These are phyloP conservation scores for Cetonia aurata DNA, from an alignment of 2,888 invertebrate genomes.

Conservation along the genomic window DNA sequence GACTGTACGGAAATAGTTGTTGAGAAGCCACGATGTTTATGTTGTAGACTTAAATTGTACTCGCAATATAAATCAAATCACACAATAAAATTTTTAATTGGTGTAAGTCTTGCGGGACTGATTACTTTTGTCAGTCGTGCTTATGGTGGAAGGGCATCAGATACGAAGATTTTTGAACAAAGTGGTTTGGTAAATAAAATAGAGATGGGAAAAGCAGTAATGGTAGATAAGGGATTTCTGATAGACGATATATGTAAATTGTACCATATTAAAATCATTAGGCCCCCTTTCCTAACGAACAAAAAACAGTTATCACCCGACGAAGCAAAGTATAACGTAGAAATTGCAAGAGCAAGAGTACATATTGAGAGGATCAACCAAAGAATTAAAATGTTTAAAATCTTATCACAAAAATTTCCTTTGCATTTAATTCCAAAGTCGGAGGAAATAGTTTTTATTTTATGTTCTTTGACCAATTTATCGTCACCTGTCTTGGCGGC, in stretches of 20 bases:
- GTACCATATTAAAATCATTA: constrained; percentile 41
- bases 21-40: constrained; percentile 50
- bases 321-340: constrained; percentile 42
- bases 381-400: constrained; percentile 43
- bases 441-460: constrained; percentile 1
- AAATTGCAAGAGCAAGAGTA: constrained; percentile 49
- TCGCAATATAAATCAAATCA: constrained; percentile 1
- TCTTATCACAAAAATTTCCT: constrained; percentile 26
- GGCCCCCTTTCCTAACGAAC: constrained; percentile 48
- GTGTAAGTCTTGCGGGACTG: constrained; percentile 5
- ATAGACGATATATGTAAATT: constrained; percentile 44
- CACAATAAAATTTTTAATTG: constrained; percentile 13
- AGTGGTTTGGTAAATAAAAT: too few relatives aligned
- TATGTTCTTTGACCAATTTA: too few relatives aligned
- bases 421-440: constrained; percentile 6
- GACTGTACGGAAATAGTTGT: constrained; percentile 55
- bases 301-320: constrained; percentile 42
- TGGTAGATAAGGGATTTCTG: constrained; percentile 48
- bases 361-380: constrained; percentile 48
- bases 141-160: constrained; percentile 20
- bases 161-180: neutral
- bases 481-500: too few relatives aligned
- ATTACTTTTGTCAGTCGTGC: neutral
- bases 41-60: constrained; percentile 44
- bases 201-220: constrained; percentile 27